These are phyloP conservation scores for Clostera curtula DNA, from an alignment of 2,888 invertebrate species.

Conservation along the genomic window DNA sequence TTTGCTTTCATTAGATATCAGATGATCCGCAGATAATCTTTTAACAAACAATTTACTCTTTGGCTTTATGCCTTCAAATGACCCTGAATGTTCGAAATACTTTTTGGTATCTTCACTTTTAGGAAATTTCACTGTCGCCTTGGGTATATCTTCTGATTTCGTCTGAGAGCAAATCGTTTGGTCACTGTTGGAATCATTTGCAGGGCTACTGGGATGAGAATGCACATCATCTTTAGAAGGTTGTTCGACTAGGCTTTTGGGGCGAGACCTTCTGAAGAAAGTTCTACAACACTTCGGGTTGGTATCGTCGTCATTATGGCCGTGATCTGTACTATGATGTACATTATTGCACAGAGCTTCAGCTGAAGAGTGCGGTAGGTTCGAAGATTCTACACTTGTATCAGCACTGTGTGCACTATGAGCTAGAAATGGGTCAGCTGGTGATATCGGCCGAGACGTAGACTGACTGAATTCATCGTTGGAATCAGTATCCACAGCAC, in stretches of 20 bases:
- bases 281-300: slow-evolving; percentile 61
- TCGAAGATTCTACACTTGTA: slow-evolving; percentile 31
- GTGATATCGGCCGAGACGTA: slow-evolving; percentile 63
- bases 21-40: slow-evolving; percentile 65
- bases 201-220: slow-evolving; percentile 54
- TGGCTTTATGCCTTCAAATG: slow-evolving; percentile 63
- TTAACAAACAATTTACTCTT: slow-evolving; percentile 66
- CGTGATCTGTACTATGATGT: slow-evolving; percentile 30
- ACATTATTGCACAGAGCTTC: slow-evolving; percentile 37
- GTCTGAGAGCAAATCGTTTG: slow-evolving; percentile 46
- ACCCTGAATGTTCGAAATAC: slow-evolving; percentile 62
- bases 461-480: slow-evolving; percentile 60
- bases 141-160: slow-evolving; percentile 61
- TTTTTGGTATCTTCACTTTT: slow-evolving; percentile 52
- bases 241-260: slow-evolving; percentile 56
- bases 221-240: slow-evolving; percentile 41
- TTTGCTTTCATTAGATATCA: slow-evolving; percentile 59
- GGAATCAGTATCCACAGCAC: slow-evolving; percentile 66
- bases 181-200: slow-evolving; percentile 56
- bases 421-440: slow-evolving; percentile 64
- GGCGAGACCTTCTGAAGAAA: slow-evolving; percentile 61
- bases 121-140: slow-evolving; percentile 59
- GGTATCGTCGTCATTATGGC: slow-evolving; percentile 46
- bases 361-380: slow-evolving; percentile 31
- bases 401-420: slow-evolving; percentile 52